Conservation (phyloP, 2,888 invertebrate species). For the Agriopis aurantiaria region DNA sequence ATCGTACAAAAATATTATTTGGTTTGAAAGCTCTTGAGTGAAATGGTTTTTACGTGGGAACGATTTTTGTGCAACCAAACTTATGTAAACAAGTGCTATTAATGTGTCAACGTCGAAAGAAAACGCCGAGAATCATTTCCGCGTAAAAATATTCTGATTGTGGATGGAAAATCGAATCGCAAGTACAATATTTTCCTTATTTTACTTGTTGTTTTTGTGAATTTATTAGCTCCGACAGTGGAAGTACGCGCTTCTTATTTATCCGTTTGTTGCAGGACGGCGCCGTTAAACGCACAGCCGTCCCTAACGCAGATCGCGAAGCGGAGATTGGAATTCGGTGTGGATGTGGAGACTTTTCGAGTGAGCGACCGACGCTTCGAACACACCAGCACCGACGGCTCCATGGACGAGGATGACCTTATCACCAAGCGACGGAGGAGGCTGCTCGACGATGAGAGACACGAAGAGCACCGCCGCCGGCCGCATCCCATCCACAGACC, state of each 20-base stretch:
- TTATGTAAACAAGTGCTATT: constrained; percentile 72
- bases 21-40: constrained; percentile 86
- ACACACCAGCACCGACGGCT: constrained; percentile 71
- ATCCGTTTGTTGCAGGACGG: constrained; percentile 80
- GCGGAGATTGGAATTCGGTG: constrained; percentile 89
- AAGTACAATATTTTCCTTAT: constrained; percentile 75
- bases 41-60: constrained; percentile 87
- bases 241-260: constrained; percentile 49
- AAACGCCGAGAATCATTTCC: constrained; percentile 87
- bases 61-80: constrained; percentile 84
- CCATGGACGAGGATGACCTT: constrained; percentile 79
- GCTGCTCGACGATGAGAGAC: constrained; percentile 78
- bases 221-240: constrained; percentile 39
- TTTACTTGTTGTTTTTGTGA: constrained; percentile 51
- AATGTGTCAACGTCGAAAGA: constrained; percentile 80
- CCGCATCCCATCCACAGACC: constrained; percentile 68
- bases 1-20: constrained; percentile 67
- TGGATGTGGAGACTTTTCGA: constrained; percentile 81
- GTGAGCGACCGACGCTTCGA: constrained; percentile 71
- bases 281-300: constrained; percentile 85
- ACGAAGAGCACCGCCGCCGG: constrained; percentile 67
- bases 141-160: constrained; percentile 86
- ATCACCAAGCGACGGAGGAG: constrained; percentile 78
- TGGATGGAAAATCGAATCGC: constrained; percentile 86
- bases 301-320: constrained; percentile 90